Evolutionary conservation across 1,140 invertebrate species (phyloP).

Genomic region (Apis mellifera): DNA sequence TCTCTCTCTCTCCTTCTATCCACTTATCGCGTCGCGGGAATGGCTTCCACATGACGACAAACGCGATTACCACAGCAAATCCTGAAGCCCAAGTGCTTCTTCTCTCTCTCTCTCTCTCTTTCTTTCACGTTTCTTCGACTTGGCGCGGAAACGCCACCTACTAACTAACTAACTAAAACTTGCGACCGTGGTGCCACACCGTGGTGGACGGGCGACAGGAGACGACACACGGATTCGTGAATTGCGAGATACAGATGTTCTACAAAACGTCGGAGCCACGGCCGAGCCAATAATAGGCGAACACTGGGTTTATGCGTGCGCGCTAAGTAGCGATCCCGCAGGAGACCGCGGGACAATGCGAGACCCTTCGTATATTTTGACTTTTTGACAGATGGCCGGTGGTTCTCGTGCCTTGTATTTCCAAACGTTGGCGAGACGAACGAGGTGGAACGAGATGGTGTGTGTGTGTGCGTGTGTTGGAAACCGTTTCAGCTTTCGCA

Average conservation of each 20-base stretch:
- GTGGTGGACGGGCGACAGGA: constrained; percentile 8
- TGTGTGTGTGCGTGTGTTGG: neutral
- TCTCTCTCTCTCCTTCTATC: too few relatives aligned
- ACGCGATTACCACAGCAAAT: constrained; percentile 26
- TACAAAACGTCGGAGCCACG: constrained; percentile 72
- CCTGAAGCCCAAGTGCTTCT: constrained; percentile 14
- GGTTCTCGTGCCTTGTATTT: constrained; percentile 24
- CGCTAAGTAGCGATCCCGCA: constrained; percentile 78
- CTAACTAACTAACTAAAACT: constrained; percentile 10
- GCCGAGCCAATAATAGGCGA: constrained; percentile 62
- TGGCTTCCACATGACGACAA: neutral
- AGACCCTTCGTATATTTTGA: constrained; percentile 77
- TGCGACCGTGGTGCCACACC: constrained; percentile 17
- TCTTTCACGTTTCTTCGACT: too few relatives aligned
- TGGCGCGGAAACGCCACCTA: too few relatives aligned
- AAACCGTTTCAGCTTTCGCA: neutral
- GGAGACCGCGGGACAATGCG: constrained; percentile 70
- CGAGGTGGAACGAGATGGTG: neutral
- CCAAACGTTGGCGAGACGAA: neutral
- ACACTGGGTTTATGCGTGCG: constrained; percentile 66
- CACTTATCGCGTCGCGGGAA: neutral
- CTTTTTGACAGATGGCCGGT: constrained; percentile 78
- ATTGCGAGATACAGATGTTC: constrained; percentile 74
- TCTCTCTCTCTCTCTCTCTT: neutral
- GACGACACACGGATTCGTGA: neutral